A percentile compares a stretch with the other conserved stretches of the same genome.
phyloP scores from a whole-genome alignment of 2,797 vertebrate species.

The Sebastes itinus region DNA sequence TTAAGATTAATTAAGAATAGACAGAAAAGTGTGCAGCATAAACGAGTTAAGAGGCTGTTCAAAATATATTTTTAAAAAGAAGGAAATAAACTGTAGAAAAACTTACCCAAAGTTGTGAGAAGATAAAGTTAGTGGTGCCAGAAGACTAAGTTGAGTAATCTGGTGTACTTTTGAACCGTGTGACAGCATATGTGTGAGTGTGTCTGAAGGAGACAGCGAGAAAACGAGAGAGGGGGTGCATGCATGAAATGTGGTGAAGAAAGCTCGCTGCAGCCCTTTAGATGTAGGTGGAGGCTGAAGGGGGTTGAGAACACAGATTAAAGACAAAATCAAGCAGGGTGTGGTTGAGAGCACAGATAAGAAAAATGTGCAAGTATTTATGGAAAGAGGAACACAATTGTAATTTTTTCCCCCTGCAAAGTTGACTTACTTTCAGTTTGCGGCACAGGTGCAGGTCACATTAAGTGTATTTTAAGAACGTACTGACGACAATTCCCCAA shows the following conservation, averaged over 20 bases:
- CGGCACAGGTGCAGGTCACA: neutral
- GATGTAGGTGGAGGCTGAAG: constrained; percentile 22
- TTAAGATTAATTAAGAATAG: neutral
- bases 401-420: neutral
- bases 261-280: neutral
- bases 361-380: neutral
- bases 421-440: neutral
- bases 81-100: neutral
- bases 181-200: neutral
- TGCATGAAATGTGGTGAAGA: constrained; percentile 11
- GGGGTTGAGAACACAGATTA: constrained; percentile 16
- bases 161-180: neutral
- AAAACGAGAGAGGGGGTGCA: constrained; percentile 11
- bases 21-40: neutral
- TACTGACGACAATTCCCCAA: neutral
- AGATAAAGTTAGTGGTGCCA: neutral
- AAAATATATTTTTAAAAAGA: neutral
- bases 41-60: accelerated
- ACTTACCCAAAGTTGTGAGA: constrained; percentile 43
- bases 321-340: constrained; percentile 13
- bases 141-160: neutral
- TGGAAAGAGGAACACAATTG: constrained; percentile 47
- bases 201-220: neutral
- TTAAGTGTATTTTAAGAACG: neutral
- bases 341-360: constrained; percentile 12